These are phyloP conservation scores for Acanthochromis polyacanthus DNA, from an alignment of 2,113 vertebrate species.

Conservation along the genomic window DNA sequence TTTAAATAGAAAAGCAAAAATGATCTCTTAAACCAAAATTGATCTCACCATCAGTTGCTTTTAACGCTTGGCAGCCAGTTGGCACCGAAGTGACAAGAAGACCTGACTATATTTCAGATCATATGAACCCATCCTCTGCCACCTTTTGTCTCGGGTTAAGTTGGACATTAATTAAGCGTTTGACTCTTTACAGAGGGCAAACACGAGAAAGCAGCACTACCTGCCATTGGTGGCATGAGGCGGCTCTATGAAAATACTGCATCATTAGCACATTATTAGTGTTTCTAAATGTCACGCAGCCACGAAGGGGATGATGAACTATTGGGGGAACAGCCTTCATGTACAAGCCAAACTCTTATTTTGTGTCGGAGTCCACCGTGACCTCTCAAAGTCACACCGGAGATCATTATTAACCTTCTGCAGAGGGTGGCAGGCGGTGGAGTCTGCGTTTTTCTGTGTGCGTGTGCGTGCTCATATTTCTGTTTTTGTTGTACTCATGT, in stretches of 20 bases:
- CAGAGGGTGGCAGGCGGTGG: conserved; percentile 31
- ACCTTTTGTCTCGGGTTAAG: conserved; percentile 66
- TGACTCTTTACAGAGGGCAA: conserved; percentile 61
- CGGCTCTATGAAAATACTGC: conserved; percentile 71
- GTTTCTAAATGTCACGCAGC: conserved; percentile 82
- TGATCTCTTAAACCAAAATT: not conserved
- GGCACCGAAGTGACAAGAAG: conserved; percentile 21
- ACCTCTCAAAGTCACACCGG: conserved; percentile 66
- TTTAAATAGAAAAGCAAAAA: not conserved
- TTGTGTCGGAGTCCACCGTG: conserved; percentile 43
- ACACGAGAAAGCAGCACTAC: conserved; percentile 46
- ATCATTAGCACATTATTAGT: conserved; percentile 84
- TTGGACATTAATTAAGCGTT: conserved; percentile 70
- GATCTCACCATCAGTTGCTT: conserved; percentile 13
- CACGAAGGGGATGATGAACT: conserved; percentile 67
- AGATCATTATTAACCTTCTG: conserved; percentile 73
- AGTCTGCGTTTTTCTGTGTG: conserved; percentile 25
- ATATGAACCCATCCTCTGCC: conserved; percentile 35
- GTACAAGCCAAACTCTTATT: conserved; percentile 57
- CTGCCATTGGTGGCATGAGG: conserved; percentile 51
- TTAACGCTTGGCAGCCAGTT: not conserved
- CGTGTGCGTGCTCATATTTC: conserved; percentile 17
- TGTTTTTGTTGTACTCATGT: conserved; percentile 29
- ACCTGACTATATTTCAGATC: conserved; percentile 25
- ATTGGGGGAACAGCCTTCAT: conserved; percentile 43